phyloP scores from a whole-genome alignment of 2,888 invertebrate genomes.

The Odontothrips loti region DNA sequence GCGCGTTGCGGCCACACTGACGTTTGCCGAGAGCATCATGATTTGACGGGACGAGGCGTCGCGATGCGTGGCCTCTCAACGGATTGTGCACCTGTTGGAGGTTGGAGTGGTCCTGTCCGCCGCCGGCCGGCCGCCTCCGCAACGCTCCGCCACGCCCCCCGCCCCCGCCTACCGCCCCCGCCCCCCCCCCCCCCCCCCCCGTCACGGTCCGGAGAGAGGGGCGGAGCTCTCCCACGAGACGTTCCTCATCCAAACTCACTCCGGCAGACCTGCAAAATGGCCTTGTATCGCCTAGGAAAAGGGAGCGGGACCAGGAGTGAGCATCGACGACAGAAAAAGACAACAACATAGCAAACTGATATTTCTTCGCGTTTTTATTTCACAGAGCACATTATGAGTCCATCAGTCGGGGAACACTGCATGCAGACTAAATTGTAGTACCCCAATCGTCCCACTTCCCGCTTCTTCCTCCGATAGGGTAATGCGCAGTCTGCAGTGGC shows the following conservation, averaged over 20 bases:
- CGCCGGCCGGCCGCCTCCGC: background rate
- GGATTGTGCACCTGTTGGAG: constrained; percentile 22
- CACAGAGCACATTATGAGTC: too few relatives aligned
- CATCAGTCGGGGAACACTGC: too few relatives aligned
- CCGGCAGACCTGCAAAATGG: background rate
- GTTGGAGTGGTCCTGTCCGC: background rate
- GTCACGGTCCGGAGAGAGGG: constrained; percentile 5
- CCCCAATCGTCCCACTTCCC: too few relatives aligned
- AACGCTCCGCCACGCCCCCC: background rate
- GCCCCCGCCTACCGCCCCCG: background rate
- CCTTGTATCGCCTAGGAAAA: background rate
- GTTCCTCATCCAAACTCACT: background rate
- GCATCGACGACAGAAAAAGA: too few relatives aligned
- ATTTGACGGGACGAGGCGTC: too few relatives aligned
- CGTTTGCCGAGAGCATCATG: too few relatives aligned
- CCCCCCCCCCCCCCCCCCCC: background rate
- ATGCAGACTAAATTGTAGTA: too few relatives aligned
- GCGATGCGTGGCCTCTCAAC: background rate
- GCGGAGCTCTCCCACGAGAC: background rate
- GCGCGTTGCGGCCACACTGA: too few relatives aligned
- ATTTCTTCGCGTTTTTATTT: too few relatives aligned
- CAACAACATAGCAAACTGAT: too few relatives aligned
- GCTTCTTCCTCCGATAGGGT: too few relatives aligned
- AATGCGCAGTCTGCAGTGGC: background rate
- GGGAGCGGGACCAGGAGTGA: too few relatives aligned